Evolutionary conservation across 2,113 vertebrate genomes (phyloP).

Genomic region (Bungarus multicinctus): DNA sequence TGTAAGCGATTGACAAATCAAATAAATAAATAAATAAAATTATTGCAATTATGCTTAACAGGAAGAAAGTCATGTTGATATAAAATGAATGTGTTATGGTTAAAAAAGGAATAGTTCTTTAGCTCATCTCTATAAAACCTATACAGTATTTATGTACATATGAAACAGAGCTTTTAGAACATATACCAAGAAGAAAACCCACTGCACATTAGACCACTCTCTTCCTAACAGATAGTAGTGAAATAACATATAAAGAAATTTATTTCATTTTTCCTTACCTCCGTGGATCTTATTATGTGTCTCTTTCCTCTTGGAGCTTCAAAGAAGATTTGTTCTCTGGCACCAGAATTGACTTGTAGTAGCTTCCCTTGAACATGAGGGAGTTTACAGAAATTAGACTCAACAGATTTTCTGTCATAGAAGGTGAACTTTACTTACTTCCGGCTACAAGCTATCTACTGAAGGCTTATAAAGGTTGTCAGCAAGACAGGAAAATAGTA

Average conservation of each 20-base stretch:
- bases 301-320: conserved; percentile 93
- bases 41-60: not conserved
- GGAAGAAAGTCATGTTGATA: not conserved
- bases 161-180: not conserved
- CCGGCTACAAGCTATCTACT: not conserved
- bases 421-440: not conserved
- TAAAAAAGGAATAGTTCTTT: not conserved
- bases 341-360: conserved; percentile 95
- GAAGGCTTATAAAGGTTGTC: not conserved
- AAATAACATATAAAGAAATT: not conserved
- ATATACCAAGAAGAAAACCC: not conserved
- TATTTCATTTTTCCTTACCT: conserved; percentile 70
- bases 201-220: not conserved
- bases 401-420: conserved; percentile 5
- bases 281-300: conserved; percentile 79
- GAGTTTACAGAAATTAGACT: conserved; percentile 13
- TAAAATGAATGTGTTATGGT: not conserved
- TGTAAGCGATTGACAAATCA: no score
- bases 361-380: conserved; percentile 83
- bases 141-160: not conserved
- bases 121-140: not conserved
- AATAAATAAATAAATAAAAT: no score
- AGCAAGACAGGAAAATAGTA: not conserved
- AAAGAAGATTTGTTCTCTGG: conserved; percentile 95
- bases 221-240: not conserved